phyloP scores from a whole-genome alignment of 2,113 vertebrate species.

The Chloropsis hardwickii region DNA sequence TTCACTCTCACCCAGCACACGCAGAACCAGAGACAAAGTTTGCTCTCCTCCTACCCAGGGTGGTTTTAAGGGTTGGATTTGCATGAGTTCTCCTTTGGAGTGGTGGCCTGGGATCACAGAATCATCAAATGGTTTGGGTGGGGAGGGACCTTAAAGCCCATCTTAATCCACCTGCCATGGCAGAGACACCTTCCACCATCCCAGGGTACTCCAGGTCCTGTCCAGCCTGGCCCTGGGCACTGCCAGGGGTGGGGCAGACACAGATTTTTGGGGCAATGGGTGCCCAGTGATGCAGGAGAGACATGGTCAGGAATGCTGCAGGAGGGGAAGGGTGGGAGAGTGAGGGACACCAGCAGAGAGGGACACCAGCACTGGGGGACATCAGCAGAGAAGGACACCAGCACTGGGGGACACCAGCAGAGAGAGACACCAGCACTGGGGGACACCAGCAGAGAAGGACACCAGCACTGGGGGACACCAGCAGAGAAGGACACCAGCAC shows the following conservation, averaged over 20 bases:
- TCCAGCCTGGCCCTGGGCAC: neutral
- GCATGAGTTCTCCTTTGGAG: neutral
- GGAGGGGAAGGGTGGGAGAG: neutral
- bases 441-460: too few species aligned
- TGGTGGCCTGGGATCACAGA: neutral
- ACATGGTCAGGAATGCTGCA: neutral
- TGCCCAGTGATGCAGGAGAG: neutral
- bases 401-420: too few species aligned
- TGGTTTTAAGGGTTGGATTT: neutral
- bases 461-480: neutral
- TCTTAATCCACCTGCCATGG: neutral
- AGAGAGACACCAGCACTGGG: too few species aligned
- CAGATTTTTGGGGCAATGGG: neutral
- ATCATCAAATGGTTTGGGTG: neutral
- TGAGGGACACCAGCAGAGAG: neutral
- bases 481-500: too few species aligned
- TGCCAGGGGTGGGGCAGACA: neutral
- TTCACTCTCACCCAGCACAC: neutral
- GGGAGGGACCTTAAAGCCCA: neutral
- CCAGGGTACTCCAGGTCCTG: accelerated
- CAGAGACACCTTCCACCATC: neutral
- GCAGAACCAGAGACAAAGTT: neutral
- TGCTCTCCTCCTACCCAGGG: neutral
- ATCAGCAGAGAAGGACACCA: too few species aligned
- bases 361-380: too few species aligned